Conservation (phyloP, 2,797 vertebrate genomes). For the Triplophysa bombifrons region DNA sequence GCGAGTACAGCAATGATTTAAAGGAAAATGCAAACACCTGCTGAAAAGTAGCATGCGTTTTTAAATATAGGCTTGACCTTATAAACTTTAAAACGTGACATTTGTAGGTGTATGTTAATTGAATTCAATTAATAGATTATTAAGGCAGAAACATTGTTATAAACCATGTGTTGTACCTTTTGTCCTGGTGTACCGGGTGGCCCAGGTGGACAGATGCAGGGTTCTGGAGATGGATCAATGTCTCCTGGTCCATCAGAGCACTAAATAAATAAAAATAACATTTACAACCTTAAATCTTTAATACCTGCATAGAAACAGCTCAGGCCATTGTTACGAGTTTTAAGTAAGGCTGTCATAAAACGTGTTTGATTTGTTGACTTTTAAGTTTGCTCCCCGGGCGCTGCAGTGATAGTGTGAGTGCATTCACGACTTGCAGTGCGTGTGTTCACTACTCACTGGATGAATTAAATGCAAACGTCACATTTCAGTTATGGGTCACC, state of each 20-base stretch:
- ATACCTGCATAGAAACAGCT: too few species aligned
- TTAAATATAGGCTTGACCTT: slow-evolving; percentile 62
- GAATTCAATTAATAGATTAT: slow-evolving; percentile 46
- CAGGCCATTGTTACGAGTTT: too few species aligned
- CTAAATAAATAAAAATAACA: slow-evolving; percentile 65
- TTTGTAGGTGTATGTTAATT: slow-evolving; percentile 48
- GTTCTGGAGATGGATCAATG: slow-evolving; percentile 82
- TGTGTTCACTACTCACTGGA: too few species aligned
- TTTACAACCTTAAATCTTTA: too few species aligned
- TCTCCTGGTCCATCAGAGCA: slow-evolving; percentile 88
- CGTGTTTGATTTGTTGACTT: too few species aligned
- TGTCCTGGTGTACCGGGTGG: slow-evolving; percentile 84
- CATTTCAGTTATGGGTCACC: too few species aligned
- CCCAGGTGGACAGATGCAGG: slow-evolving; percentile 90
- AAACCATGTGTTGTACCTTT: slow-evolving; percentile 78
- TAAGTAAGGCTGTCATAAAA: too few species aligned
- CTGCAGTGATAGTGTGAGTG: too few species aligned
- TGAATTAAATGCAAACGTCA: too few species aligned
- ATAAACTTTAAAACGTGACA: slow-evolving; percentile 66
- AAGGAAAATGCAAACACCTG: slow-evolving; percentile 24
- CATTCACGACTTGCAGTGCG: too few species aligned
- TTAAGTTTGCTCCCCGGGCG: too few species aligned
- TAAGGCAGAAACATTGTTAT: neutral
- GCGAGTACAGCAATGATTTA: too few species aligned
- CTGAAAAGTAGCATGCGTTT: slow-evolving; percentile 39